Base-by-base conservation (phyloP, 2,888 invertebrate species). In the Drosophila prolongata region DNA sequence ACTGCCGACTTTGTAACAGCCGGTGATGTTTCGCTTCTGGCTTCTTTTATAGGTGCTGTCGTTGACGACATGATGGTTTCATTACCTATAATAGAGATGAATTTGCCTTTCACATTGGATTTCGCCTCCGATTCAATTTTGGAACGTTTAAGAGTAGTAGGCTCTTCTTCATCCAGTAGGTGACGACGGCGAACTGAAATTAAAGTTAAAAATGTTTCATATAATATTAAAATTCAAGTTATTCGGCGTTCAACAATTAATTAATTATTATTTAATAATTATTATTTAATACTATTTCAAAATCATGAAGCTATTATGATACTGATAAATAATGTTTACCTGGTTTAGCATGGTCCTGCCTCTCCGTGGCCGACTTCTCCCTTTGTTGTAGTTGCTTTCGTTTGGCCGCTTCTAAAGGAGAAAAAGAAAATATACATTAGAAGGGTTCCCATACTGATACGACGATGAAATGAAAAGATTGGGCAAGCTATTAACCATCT, bases 401-500 rank as follows among this genome's bases (percentile, higher is more conserved):
- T 16, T 50, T 58, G 9, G 50, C 49, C 9, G 67, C 54, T 40
- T 42, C 67, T 76, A 44, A 56, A 16, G 49, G 6, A 43, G 13
- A 37, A 34, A 54, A 30, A 60, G 10, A 47, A 40, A 56, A 11
- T 13, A 37, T 55, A 46, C 3, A 35, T 46, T 54, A 49, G 38
- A 47, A n/a, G 30, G 49, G 56, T 19, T 19, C 5, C 2, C n/a
- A 35, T 13, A 38, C 9, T n/a, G 34, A 40, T 30, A 30, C 30
- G 27, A 40, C 47, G 34, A n/a, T 24, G 19, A 44, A 57, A 40
- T 6, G 8, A 0, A 13, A 53, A 55, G 46, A 77, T 62, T 66
- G 56, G 67, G 64, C 62, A 66, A 75, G 67, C 66, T 87, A 83
- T 87, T 83, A 87, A 83, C 82, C 82, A 58, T 83, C 79, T 79